Base-by-base conservation (phyloP, 64 coral and sea anemone genomes). In the Astreopora myriophthalma region DNA sequence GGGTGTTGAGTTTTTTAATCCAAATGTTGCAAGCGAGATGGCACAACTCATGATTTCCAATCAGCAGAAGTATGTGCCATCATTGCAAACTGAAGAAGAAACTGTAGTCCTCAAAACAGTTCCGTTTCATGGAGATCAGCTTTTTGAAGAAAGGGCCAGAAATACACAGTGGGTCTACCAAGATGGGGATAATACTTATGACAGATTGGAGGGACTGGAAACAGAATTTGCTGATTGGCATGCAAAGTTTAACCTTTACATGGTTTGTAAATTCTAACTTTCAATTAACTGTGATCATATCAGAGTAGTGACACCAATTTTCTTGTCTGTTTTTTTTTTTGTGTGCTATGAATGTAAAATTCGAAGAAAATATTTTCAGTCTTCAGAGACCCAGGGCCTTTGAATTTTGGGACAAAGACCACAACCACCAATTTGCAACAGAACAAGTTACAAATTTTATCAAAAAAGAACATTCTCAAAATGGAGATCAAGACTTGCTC, bases 1-100 rank as follows among this genome's bases (percentile, higher is more conserved):
- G 12, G 87, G 48, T 0, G 10, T 89, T 27, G 17, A 76, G 32
- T 89, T 89, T 23, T 62, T 17, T 30, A 89, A 77, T 26, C 87
- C 87, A 37, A 89, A 78, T 24, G 27, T 89, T 17, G 87, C 87
- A 75, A 57, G 72, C 16, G 87, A 89, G 14, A 89, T 89, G 87
- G 87, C 87, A 4, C 87, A 89, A 27, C 57, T 89, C 1, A 17
- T 90, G 4, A 90, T 90, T 36, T 38, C 32, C 1, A 78, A 89
- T 39, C 87, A 89, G 1, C 0, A 76, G 24, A 90, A 80, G 17
- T 89, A 78, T 89, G 87, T 78, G 0, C 87, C 87, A 89, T 67
- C 46, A 17, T 25, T 26, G 11, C 0, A 12, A 36, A 24, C 34
- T 1, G 36, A 34, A 8, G 28, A 82, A 1, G 38, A 19, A 16